Percentiles rank a stretch among this genome's conserved stretches.
Evolutionary conservation across 92 coral and sea anemone species (phyloP).

Genomic region (Palythoa grandiflora): DNA sequence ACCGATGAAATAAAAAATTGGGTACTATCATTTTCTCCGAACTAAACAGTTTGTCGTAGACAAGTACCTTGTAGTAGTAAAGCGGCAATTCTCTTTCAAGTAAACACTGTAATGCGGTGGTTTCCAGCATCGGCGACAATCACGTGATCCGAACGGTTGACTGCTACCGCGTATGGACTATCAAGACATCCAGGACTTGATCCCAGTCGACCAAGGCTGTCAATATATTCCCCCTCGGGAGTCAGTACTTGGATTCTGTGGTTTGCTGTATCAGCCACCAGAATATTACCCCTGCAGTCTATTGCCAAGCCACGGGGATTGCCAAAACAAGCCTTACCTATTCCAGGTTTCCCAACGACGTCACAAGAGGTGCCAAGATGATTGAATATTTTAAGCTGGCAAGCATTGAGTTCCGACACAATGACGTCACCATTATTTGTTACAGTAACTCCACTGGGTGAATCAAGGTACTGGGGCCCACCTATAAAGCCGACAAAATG

Average conservation of each 20-base stretch:
- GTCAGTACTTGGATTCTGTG: slow-evolving; percentile 92
- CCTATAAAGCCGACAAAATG: slow-evolving; percentile 88
- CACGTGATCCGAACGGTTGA: slow-evolving; percentile 86
- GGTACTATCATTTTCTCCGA: too few species aligned
- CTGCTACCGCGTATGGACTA: slow-evolving; percentile 90
- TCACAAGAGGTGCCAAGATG: slow-evolving; percentile 70
- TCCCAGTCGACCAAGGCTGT: slow-evolving; percentile 92
- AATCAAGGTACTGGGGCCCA: slow-evolving; percentile 80
- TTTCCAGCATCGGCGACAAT: slow-evolving; percentile 93
- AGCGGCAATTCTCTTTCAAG: slow-evolving; percentile 19
- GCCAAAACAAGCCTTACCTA: slow-evolving; percentile 81
- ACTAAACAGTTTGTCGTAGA: too few species aligned
- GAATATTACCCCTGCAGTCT: slow-evolving; percentile 74
- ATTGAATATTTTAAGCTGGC: slow-evolving; percentile 81
- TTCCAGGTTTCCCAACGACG: slow-evolving; percentile 80
- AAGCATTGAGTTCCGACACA: slow-evolving; percentile 80
- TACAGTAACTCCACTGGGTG: slow-evolving; percentile 91
- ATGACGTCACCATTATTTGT: slow-evolving; percentile 84
- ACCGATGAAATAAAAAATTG: too few species aligned
- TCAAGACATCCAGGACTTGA: slow-evolving; percentile 90
- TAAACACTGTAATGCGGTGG: slow-evolving; percentile 84
- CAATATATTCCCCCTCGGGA: slow-evolving; percentile 70
- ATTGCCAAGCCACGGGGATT: slow-evolving; percentile 86
- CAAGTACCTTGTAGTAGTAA: too few species aligned
- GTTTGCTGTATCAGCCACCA: slow-evolving; percentile 88